These are phyloP conservation scores for Papilio aristodemus DNA, from an alignment of 1,140 invertebrate genomes.

Conservation along the genomic window DNA sequence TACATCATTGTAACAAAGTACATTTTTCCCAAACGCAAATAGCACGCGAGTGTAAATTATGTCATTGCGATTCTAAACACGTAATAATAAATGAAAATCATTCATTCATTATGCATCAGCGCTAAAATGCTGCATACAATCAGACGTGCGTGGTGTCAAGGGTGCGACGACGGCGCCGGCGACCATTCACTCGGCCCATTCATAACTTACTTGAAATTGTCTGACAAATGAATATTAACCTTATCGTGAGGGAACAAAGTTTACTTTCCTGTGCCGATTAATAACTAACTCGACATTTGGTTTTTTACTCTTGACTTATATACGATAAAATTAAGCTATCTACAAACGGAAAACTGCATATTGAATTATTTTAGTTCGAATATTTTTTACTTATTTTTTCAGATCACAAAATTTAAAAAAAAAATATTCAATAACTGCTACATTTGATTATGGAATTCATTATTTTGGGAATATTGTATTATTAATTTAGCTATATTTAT, in stretches of 20 bases:
- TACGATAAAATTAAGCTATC: slow-evolving; percentile 4
- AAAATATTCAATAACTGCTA: too few species aligned
- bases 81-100: slow-evolving; percentile 23
- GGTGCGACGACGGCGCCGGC: slow-evolving; percentile 27
- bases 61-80: slow-evolving; percentile 16
- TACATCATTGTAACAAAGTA: neutral
- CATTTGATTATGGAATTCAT: neutral
- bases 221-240: neutral
- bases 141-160: slow-evolving; percentile 24
- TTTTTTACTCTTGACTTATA: slow-evolving; percentile 19
- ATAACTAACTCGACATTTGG: slow-evolving; percentile 14
- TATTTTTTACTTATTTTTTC: too few species aligned
- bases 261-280: neutral
- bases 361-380: neutral
- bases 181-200: slow-evolving; percentile 26
- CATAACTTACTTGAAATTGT: slow-evolving; percentile 5
- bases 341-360: neutral
- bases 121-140: slow-evolving; percentile 22
- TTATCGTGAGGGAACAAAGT: neutral
- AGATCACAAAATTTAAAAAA: too few species aligned
- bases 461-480: neutral
- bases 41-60: neutral
- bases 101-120: slow-evolving; percentile 22
- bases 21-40: neutral
- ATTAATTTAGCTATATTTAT: neutral